Base-by-base conservation (phyloP, 2,888 invertebrate species). In the Melinaea menophilus region DNA sequence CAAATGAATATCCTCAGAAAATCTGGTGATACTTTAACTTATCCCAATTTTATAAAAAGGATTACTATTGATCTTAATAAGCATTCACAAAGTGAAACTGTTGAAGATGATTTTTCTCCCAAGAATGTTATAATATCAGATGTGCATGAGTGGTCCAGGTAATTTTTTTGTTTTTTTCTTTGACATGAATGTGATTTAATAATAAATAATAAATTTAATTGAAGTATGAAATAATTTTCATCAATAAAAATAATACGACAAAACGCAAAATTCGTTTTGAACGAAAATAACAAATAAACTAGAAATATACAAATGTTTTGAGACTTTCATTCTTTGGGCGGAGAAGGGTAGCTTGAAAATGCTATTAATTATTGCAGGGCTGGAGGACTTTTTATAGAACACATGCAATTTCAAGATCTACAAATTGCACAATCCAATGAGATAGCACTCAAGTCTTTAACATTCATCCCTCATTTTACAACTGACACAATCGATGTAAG, bases 1-100 rank as follows among this genome's bases (percentile, higher is more conserved):
- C 97, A 97, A 84, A 92, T 95, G 64, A 91, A 93, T 60, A 90
- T 94, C 7, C 75, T 96, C 22, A 91, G 92, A 37, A 85, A 92
- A 55, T 86, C 92, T 11, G 87, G 92, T 2, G 91, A 94, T 59
- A 90, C 92, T 1, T 85, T 95, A 0, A 88, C 93, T 56, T 85
- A 94, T 13, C 95, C 95, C 0, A 93, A 93, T 0, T 72, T 72
- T 1, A 76, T 85, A 3, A 74, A 75, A 51, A 74, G 67, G 12
- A 68, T 85, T 0, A 62, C 51, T 22, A 82, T 86, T 41, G 72
- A 84, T 59, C 65, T 77, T 0, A 58, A 70, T 2, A 65, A 73
- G 35, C 82, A 84, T 62, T 11, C 45, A 0, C 12, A 48, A 7
- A 62, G 65, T 4, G 51, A 64, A 45, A 35, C 54, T 2, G 11